Base-by-base conservation (phyloP, 2,888 invertebrate species). In the Eutolmus rufibarbis region DNA sequence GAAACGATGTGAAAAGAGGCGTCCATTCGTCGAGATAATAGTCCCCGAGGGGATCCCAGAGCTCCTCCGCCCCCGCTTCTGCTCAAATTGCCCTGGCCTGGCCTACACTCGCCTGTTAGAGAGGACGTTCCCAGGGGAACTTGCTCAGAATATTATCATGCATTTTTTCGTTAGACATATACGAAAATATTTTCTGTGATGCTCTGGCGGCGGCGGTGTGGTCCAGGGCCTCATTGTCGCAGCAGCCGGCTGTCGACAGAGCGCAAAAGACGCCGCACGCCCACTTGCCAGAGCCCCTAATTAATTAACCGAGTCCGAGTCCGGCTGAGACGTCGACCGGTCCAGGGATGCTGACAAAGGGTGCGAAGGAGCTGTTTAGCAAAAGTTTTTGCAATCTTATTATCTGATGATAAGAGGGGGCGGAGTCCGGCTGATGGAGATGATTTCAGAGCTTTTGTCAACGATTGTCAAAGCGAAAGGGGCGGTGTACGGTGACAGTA, bases 1-100 rank as follows among this genome's bases (percentile, higher is more conserved):
- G 76, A 51, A 81, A 81, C 34, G n/a, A 81, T 31, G 81, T 51
- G 34, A 81, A 56, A 56, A 34, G 81, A 81, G 81, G 81, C 81
- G 81, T 81, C 34, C 28, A 81, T 81, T 28, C 81, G 51, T 51
- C 51, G 51, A 51, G 81, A 81, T 81, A 81, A 81, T 81, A 28
- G 56, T 28, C 8, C 81, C 34, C 56, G n/a, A 51, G 81, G 56
- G 81, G 56, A 12, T 16, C 23, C 9, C 28, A 66, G 4, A 23
- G 2, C 28, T 28, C 12, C 12, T 23, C 28, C 19, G 28, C 66
- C 28, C 12, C 66, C 9, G 51, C 51, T 66, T 7, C 28, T 66
- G 12, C 28, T 66, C 28, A 51, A n/a, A 51, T 66, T 23, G 23
- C 66, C 66, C 66, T 66, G 23, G 3, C 66, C 19, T 28, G 66